Base-by-base conservation (phyloP, 2,888 invertebrate genomes). In the Nipponacmea schrenckii region DNA sequence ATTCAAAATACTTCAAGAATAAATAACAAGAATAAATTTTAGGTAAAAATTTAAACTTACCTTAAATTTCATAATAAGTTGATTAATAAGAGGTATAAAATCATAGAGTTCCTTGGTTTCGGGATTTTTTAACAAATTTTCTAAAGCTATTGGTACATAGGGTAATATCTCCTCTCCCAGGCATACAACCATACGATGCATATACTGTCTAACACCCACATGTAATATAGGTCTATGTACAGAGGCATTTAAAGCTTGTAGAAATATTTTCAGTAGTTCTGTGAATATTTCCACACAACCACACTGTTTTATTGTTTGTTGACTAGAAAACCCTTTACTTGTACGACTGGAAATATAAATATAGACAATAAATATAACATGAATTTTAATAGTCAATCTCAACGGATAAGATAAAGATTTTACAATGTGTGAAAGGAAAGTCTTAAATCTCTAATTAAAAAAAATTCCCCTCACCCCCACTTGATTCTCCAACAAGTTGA, bases 171-270 rank as follows among this genome's bases (percentile, higher is more conserved):
- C 91, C 45, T 88, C 89, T 76, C 91, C 91, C 74, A 92, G 81
- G 78, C 92, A 92, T 31, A 92, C 91, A 27, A 92, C 91, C 89
- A 92, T 90, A 44, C 92, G 89, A 83, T 92, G 91, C 71, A 91
- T 83, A 80, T 90, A 91, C 84, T 91, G 91, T 0, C 92, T 86
- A 17, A 91, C 89, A 7, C 90, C 91, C 64, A 89, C 77, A 73
- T 88, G 88, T n/a, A 89, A 79, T 27, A 81, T 74, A 48, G 79
- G 83, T 12, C 87, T 82, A 68, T 88, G 87, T 3, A 80, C 78
- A 0, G 87, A 86, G 7, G 83, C 81, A 65, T 89, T 88, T 67
- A 91, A 84, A 15, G 90, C 89, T 56, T 86, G 85, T 17, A 91
- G 84, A 83, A 91, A 92, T 45, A 91, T 86, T 68, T 89, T 84